Base-by-base conservation (phyloP, 2,797 vertebrate genomes). In the Falco biarmicus region DNA sequence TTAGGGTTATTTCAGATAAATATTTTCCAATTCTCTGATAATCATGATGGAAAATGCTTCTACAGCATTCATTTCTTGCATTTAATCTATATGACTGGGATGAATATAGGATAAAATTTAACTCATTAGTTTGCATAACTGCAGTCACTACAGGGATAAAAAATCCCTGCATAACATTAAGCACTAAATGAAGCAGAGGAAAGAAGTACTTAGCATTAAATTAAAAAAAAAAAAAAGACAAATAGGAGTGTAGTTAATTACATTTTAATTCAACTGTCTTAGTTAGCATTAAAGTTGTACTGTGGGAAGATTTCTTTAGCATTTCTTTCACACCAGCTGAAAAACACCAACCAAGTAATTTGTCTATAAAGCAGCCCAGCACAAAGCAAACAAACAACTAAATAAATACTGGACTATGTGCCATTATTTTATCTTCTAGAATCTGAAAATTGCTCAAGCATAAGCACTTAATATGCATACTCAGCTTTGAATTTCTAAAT, bases 301-400 rank as follows among this genome's bases (percentile, higher is more conserved):
- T 78, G 39, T 69, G 31, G 47, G n/a, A 97, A 91, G 56, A 87
- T 90, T 64, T 60, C 56, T 88, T 89, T 51, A 88, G 21, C 63
- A 48, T 78, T 56, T 50, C 39, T 75, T 87, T 84, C n/a, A 24
- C 24, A 75, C 5, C 13, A 95, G 39, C 34, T 79, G 18, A 54
- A 94, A 96, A 87, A 84, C 19, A 15, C 0, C 13, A 68, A 57
- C 5, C 8, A 47, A 91, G 47, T 57, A 34, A 65, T n/a, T 84
- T 86, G 77, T 89, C 76, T 83, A 54, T 16, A 45, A 89, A 91
- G n/a, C 84, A 90, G 11, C 13, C 32, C 28, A 83, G 32, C 31
- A 60, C 4, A 84, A 78, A 93, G 41, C 6, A 78, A 79, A n/a
- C 7, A 75, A 90, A 50, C 9, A 80, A 53, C 25, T 7, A 85